phyloP scores from a whole-genome alignment of 2,888 invertebrate genomes.

The Cheiracanthium punctorium region DNA sequence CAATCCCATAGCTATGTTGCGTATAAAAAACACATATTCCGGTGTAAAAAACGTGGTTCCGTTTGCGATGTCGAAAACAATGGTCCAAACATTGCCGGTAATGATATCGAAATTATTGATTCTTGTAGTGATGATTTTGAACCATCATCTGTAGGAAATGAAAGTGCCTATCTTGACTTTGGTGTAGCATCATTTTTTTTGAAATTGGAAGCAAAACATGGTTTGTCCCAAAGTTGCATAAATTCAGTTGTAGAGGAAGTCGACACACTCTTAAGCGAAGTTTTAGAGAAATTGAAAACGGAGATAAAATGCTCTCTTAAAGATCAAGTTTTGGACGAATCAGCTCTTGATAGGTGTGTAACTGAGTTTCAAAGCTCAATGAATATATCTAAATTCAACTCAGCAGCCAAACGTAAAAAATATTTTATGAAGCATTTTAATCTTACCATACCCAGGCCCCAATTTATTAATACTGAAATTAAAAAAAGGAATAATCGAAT shows the following conservation, averaged over 20 bases:
- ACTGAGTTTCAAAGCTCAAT: background rate
- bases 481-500: background rate
- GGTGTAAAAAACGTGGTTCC: too few species aligned
- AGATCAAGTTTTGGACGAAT: background rate
- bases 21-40: background rate
- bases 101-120: background rate
- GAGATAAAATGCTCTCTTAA: background rate
- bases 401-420: slow-evolving; percentile 19
- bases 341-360: background rate
- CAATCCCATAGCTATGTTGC: background rate
- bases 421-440: slow-evolving; percentile 7
- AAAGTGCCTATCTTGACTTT: background rate
- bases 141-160: background rate
- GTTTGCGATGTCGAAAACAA: background rate
- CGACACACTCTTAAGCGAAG: background rate
- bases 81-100: background rate
- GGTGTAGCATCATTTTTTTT: slow-evolving; percentile 20
- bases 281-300: background rate
- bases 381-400: background rate
- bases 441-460: background rate
- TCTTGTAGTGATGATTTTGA: background rate
- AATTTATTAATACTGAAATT: slow-evolving; percentile 8
- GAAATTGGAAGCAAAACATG: slow-evolving; percentile 29
- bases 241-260: slow-evolving; percentile 12
- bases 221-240: slow-evolving; percentile 11